Percentiles rank a stretch among this genome's conserved stretches.
Conservation (phyloP, 2,797 vertebrate species). For the Clarias laeviceps region DNA sequence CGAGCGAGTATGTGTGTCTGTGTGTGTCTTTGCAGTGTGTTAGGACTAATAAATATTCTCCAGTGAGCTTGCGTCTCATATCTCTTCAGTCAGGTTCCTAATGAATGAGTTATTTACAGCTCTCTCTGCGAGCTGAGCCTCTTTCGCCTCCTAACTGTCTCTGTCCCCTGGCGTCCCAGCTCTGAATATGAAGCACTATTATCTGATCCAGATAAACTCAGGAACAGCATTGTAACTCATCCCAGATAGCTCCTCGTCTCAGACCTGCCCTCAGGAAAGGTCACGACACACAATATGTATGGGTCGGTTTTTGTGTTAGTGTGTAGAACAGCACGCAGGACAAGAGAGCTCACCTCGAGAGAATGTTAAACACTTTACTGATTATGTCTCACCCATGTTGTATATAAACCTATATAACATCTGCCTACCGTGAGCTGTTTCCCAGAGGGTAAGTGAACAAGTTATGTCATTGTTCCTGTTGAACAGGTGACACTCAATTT, state of each 20-base stretch:
- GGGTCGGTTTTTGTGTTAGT: slow-evolving; percentile 38
- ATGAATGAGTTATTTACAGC: slow-evolving; percentile 49
- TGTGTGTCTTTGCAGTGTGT: background rate
- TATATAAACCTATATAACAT: background rate
- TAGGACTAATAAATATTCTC: slow-evolving; percentile 41
- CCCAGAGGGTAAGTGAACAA: background rate
- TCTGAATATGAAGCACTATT: slow-evolving; percentile 56
- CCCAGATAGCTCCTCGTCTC: slow-evolving; percentile 58
- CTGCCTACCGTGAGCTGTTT: background rate
- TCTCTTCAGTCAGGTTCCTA: slow-evolving; percentile 30
- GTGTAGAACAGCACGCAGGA: slow-evolving; percentile 36
- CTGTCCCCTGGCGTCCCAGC: slow-evolving; percentile 36
- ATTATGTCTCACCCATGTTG: background rate
- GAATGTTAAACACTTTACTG: slow-evolving; percentile 19
- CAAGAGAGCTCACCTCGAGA: slow-evolving; percentile 32
- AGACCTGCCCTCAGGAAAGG: slow-evolving; percentile 45
- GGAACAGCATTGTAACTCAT: slow-evolving; percentile 59
- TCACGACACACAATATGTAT: slow-evolving; percentile 47
- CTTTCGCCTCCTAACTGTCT: slow-evolving; percentile 44
- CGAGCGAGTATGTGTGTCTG: background rate
- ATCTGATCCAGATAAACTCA: slow-evolving; percentile 60
- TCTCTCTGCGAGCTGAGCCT: slow-evolving; percentile 26
- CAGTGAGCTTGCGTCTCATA: slow-evolving; percentile 29
- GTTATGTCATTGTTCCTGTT: background rate
- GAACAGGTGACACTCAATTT: background rate